Base-by-base conservation (phyloP, 2,888 invertebrate genomes). In the Nemotelus pantherinus region DNA sequence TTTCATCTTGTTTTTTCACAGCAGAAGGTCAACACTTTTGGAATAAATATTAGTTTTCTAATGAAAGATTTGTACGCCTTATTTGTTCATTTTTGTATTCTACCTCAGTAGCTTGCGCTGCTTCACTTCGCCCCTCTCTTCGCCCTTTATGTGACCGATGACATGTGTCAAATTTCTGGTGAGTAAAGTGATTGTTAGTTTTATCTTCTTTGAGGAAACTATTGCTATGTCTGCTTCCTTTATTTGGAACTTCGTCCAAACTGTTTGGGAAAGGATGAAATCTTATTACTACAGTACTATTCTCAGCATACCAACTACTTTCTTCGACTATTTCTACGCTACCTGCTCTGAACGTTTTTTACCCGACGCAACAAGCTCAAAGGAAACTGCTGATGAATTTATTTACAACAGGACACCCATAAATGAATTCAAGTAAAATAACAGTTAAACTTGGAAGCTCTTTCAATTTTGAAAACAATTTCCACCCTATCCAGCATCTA, bases 401-500 rank as follows among this genome's bases (percentile, higher is more conserved):
- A 10, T n/a, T 1, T 58, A 58, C 58, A 25, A 58, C 10, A 58
- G 4, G 5, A 58, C 9, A 3, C 47, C 65, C 3, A 65, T n/a
- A 43, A 44, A 41, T 45, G 65, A 65, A 3, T 65, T 45, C 25
- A 65, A 43, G 65, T 65, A 65, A 65, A 6, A 7, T 60, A 7
- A 41, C 60, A 41, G 25, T 25, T 25, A 25, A 25, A 25, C 39
- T 1, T 60, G 39, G 60, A 25, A 60, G 7, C 25, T 60, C 41
- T 41, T 3, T 60, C 41, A 3, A 60, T 3, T 57, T 7, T 57
- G n/a, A 50, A 50, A 50, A 5, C 9, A 58, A 58, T 5, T 25
- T 58, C 39, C 2, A 58, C 25, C 39, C 39, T 58, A 10, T 5
- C 39, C 44, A 72, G 94, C 83, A 86, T 95, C 81, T 93, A 93